Percentiles rank a stretch among this genome's conserved stretches.
Evolutionary conservation across 1,140 invertebrate species (phyloP).

Genomic region (Antheraea pernyi): DNA sequence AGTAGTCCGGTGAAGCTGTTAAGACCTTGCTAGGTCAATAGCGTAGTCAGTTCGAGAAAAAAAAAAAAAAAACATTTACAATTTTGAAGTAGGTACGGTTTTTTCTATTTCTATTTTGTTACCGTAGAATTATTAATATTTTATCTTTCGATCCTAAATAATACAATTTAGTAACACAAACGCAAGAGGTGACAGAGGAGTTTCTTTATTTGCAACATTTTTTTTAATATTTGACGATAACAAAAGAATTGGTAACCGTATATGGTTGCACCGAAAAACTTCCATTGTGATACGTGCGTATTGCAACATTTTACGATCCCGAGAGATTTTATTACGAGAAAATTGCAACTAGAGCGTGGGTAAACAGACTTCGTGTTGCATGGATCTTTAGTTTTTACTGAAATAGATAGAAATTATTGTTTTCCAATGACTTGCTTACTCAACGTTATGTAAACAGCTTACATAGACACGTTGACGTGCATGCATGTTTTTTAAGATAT

Average conservation of each 20-base stretch:
- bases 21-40: too few relatives aligned
- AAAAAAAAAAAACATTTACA: too few relatives aligned
- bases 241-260: conserved; percentile 1
- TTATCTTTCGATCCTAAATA: background rate
- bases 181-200: background rate
- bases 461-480: too few relatives aligned
- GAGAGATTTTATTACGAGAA: conserved; percentile 25
- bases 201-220: background rate
- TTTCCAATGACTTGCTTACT: conserved; percentile 11
- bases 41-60: too few relatives aligned
- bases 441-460: background rate
- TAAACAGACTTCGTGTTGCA: conserved; percentile 18
- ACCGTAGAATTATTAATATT: too few relatives aligned
- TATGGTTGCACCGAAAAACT: conserved; percentile 5
- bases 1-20: too few relatives aligned
- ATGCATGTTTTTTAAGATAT: too few relatives aligned
- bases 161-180: background rate
- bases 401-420: conserved; percentile 15
- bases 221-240: background rate
- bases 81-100: too few relatives aligned
- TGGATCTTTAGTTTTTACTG: conserved; percentile 17
- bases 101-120: too few relatives aligned
- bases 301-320: conserved; percentile 25
- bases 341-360: conserved; percentile 29
- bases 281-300: conserved; percentile 11